Percentiles rank a stretch among this genome's conserved stretches.
These are phyloP conservation scores for Luidia sarsii DNA, from an alignment of 53 echinoderm and acorn worm species.

Conservation along the genomic window DNA sequence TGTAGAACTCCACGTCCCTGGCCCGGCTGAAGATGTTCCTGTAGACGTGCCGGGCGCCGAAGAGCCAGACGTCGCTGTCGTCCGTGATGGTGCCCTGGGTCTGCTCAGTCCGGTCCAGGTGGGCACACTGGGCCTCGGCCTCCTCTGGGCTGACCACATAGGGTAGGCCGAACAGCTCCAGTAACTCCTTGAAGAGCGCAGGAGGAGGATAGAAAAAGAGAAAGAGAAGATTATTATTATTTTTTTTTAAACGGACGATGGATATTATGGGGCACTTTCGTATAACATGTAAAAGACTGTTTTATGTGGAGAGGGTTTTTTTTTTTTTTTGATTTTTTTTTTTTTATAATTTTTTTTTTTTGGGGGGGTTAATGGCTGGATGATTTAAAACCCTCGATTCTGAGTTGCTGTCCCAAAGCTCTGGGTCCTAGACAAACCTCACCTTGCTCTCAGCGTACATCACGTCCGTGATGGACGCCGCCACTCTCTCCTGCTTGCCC, in stretches of 20 bases:
- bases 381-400: too few relatives aligned
- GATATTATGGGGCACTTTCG: too few relatives aligned
- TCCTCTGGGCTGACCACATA: constrained; percentile 92
- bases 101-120: constrained; percentile 73
- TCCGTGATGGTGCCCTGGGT: constrained; percentile 89
- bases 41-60: constrained; percentile 85
- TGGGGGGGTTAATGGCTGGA: background rate
- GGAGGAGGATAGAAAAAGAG: too few relatives aligned
- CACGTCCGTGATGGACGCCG: constrained; percentile 80
- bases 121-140: constrained; percentile 98
- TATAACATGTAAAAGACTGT: too few relatives aligned
- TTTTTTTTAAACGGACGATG: too few relatives aligned
- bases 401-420: too few relatives aligned
- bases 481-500: constrained; percentile 75
- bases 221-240: too few relatives aligned
- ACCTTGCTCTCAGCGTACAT: constrained; percentile 97
- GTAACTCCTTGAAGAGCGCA: constrained; percentile 94
- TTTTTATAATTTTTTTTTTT: background rate
- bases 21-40: constrained; percentile 87
- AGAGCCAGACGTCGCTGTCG: constrained; percentile 97
- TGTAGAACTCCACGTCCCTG: constrained; percentile 83
- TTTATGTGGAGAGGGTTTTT: background rate
- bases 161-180: constrained; percentile 87
- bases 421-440: too few relatives aligned
- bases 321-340: too few relatives aligned